Percentiles rank a stretch among this genome's conserved stretches.
Conservation (phyloP, 2,113 vertebrate species). For the Rana temporaria region DNA sequence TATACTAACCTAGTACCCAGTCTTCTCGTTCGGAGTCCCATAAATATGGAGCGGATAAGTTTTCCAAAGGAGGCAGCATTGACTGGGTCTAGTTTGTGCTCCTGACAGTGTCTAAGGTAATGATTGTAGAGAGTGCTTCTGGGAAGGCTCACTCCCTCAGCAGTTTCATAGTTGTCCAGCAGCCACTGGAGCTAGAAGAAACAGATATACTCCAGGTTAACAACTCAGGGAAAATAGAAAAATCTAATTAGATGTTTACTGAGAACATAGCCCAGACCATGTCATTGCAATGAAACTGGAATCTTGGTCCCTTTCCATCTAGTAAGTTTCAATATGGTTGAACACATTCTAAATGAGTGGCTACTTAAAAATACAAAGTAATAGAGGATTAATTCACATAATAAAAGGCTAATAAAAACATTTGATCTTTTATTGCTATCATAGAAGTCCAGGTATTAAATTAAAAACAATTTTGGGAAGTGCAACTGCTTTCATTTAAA, state of each 20-base stretch:
- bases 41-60: slow-evolving; percentile 84
- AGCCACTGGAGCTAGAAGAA: slow-evolving; percentile 81
- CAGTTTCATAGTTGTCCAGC: slow-evolving; percentile 85
- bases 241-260: not conserved
- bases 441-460: slow-evolving; percentile 31
- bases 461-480: slow-evolving; percentile 43
- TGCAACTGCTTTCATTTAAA: slow-evolving; percentile 44
- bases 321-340: not conserved
- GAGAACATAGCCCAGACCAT: not conserved
- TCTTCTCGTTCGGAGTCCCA: slow-evolving; percentile 82
- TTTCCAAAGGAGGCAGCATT: slow-evolving; percentile 86
- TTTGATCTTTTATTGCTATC: slow-evolving; percentile 1
- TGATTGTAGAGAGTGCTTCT: slow-evolving; percentile 85
- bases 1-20: slow-evolving; percentile 81
- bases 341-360: not conserved
- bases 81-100: slow-evolving; percentile 83
- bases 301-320: not conserved
- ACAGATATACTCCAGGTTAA: slow-evolving; percentile 48
- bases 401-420: slow-evolving; percentile 45
- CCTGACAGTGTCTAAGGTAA: slow-evolving; percentile 83
- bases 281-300: not conserved
- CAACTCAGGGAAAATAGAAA: not conserved
- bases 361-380: slow-evolving; percentile 2
- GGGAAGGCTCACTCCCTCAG: slow-evolving; percentile 83
- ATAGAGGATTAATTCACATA: slow-evolving; percentile 26